Evolutionary conservation across 2,113 vertebrate genomes (phyloP), one percentile per base, ranked within the genome.

Genomic region (Dipodomys stephensi): DNA sequence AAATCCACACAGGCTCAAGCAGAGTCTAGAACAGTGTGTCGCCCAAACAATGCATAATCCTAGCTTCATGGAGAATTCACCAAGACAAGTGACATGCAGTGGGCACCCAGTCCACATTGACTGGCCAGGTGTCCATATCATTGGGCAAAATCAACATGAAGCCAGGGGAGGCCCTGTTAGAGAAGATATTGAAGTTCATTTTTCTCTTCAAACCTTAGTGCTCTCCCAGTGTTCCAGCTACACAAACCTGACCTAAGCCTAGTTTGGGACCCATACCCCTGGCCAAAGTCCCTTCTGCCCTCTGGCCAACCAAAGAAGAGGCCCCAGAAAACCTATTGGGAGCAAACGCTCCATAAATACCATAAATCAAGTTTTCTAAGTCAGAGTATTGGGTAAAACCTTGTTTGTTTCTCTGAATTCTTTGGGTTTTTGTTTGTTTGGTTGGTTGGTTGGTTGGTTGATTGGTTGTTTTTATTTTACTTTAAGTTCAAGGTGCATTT

Each of bases 201-300:
- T 96, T 94, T 96, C 91, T 91, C 74, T 71, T 64, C 22, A 16
- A 71, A 74, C 0, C 88, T 87, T 73, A 90, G 93, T 92, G 94
- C 86, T 95, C 81, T 49, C 78, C 91, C 72, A 87, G 53, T 82
- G 73, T 93, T 95, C 96, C 86, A 93, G 93, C 93, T 96, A 79
- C 89, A 90, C 81, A 96, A 92, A 97, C 93, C 46, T 83, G 93
- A 93, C 95, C 95, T 96, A 49, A 6, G 12, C 10, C 49, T 12
- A 49, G 49, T 49, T 12, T 49, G 49, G 12, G 49, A 49, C 53
- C 60, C 9, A 7, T 46, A 27, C 7, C 25, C 68, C 44, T 9
- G 39, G 32, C 23, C n/a, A 84, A 23, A 93, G 95, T 82, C 81
- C 94, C 39, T 57, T 92, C 91, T 94, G 76, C 95, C 95, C 83